Evolutionary conservation across 2,797 vertebrate genomes (phyloP).

Genomic region (Squalus acanthias): DNA sequence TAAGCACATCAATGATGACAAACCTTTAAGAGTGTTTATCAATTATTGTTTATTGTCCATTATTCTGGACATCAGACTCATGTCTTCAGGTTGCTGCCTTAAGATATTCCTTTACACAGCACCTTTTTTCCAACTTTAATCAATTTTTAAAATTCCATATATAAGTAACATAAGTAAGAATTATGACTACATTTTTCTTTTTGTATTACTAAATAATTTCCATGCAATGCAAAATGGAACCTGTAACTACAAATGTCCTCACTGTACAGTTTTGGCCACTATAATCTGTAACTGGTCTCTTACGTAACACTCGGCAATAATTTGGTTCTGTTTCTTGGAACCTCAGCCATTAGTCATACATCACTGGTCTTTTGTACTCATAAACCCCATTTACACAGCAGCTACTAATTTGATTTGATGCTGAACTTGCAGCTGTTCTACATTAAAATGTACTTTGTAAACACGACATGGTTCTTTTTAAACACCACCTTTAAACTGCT

Average conservation of each 20-base stretch:
- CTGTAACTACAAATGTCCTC: background rate
- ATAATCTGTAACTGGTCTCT: background rate
- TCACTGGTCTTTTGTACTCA: background rate
- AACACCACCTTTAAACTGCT: background rate
- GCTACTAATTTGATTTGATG: slow-evolving; percentile 6
- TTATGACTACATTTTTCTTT: background rate
- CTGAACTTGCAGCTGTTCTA: slow-evolving; percentile 8
- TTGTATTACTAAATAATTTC: background rate
- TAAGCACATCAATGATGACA: background rate
- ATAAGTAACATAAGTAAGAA: background rate
- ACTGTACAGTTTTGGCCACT: background rate
- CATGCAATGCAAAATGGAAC: background rate
- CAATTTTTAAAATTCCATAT: background rate
- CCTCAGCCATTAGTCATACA: background rate
- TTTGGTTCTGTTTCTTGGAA: background rate
- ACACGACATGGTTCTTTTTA: background rate
- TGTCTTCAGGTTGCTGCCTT: background rate
- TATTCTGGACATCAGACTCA: background rate
- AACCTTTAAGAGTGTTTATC: background rate
- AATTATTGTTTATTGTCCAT: background rate
- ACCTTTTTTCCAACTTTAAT: background rate
- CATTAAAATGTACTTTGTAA: slow-evolving; percentile 19
- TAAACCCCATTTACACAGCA: slow-evolving; percentile 7
- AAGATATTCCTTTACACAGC: background rate
- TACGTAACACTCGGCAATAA: background rate